These are phyloP conservation scores for Sakesphorus luctuosus DNA, from an alignment of 2,113 vertebrate genomes.

Conservation along the genomic window DNA sequence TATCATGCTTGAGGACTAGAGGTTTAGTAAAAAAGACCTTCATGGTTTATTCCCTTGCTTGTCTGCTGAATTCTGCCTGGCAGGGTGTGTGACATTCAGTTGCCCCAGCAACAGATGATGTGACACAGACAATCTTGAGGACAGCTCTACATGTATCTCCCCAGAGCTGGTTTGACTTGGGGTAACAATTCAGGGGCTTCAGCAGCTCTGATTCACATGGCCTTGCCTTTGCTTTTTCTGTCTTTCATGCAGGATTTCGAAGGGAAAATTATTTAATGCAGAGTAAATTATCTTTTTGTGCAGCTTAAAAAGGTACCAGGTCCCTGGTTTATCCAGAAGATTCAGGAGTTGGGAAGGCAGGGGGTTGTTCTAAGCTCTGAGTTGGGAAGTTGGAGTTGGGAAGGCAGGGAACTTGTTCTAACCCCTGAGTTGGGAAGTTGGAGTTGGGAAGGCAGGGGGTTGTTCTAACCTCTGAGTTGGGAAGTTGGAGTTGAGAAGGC, in stretches of 20 bases:
- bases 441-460: too few relatives aligned
- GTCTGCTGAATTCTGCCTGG: not conserved
- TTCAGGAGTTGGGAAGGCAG: not conserved
- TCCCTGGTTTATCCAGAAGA: not conserved
- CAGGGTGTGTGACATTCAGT: not conserved
- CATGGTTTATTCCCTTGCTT: not conserved
- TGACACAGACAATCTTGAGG: too few relatives aligned
- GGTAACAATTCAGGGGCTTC: not conserved
- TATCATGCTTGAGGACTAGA: not conserved
- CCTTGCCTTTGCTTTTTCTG: not conserved
- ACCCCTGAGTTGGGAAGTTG: not conserved
- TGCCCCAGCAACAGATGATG: not conserved
- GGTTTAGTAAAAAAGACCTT: not conserved
- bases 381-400: too few relatives aligned
- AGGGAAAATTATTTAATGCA: not conserved
- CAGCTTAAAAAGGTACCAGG: not conserved
- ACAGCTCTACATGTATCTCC: too few relatives aligned
- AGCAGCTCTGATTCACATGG: not conserved
- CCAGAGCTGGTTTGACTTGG: not conserved
- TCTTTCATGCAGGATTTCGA: not conserved
- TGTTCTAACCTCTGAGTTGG: not conserved
- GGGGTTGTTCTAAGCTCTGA: not conserved
- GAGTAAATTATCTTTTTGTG: not conserved
- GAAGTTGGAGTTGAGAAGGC: not conserved
- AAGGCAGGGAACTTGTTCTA: not conserved